Percentiles rank a stretch among this genome's conserved stretches.
These are phyloP conservation scores for Centropus unirufus DNA, from an alignment of 2,113 vertebrate genomes.

Conservation along the genomic window DNA sequence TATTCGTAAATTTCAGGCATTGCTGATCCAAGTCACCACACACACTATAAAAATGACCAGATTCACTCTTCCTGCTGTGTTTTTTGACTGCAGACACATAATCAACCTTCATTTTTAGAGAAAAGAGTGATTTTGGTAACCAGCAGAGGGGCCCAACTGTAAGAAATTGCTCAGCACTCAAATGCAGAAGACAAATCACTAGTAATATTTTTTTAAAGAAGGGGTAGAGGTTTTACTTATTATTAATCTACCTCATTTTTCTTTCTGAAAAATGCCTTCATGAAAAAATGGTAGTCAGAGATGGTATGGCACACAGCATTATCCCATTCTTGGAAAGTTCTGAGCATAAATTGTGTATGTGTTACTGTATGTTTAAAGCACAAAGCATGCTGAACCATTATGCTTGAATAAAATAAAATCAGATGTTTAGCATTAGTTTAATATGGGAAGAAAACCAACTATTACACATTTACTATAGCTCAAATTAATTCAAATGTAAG, in stretches of 20 bases:
- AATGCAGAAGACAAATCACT: neutral
- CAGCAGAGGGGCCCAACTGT: neutral
- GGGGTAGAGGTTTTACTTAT: neutral
- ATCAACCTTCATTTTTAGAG: neutral
- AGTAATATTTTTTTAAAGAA: neutral
- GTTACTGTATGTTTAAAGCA: neutral
- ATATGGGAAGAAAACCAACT: slow-evolving; percentile 34
- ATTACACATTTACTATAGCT: slow-evolving; percentile 33
- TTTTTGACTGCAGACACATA: neutral
- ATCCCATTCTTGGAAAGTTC: neutral
- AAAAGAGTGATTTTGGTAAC: neutral
- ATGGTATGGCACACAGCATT: neutral
- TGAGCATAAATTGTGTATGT: neutral
- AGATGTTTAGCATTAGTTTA: slow-evolving; percentile 49
- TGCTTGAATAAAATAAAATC: slow-evolving; percentile 51
- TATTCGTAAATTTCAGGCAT: neutral
- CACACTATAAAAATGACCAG: neutral
- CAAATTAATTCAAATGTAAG: slow-evolving; percentile 61
- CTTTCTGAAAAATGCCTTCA: neutral
- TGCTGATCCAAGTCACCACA: neutral
- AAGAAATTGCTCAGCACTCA: neutral
- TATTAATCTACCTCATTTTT: neutral
- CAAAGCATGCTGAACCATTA: slow-evolving; percentile 11
- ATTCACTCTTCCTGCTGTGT: neutral
- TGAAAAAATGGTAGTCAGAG: neutral